Evolutionary conservation across 2,797 vertebrate genomes (phyloP).

Genomic region (Myotis pilosus): DNA sequence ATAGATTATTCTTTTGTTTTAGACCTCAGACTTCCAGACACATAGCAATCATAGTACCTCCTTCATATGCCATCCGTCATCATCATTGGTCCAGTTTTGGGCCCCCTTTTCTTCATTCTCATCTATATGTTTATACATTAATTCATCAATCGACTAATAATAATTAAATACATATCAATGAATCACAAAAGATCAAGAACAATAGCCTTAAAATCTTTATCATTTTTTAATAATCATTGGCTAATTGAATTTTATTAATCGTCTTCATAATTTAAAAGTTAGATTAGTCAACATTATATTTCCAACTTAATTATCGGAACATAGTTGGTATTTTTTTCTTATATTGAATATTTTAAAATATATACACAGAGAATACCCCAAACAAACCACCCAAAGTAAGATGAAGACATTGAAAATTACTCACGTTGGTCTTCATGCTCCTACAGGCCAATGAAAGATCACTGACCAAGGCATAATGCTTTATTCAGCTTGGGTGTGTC

Average conservation of each 20-base stretch:
- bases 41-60: not conserved
- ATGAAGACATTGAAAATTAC: not conserved
- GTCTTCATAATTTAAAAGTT: not conserved
- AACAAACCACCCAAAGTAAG: not conserved
- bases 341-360: not conserved
- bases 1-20: fast-evolving
- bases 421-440: not conserved
- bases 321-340: not conserved
- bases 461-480: fast-evolving
- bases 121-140: not conserved
- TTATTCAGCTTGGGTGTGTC: fast-evolving
- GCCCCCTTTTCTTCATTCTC: not conserved
- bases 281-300: not conserved
- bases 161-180: not conserved
- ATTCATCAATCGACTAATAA: not conserved
- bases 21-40: not conserved
- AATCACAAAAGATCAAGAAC: not conserved
- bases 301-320: not conserved
- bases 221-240: not conserved
- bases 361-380: not conserved
- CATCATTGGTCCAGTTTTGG: not conserved
- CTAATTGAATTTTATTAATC: not conserved
- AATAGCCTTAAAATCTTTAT: not conserved
- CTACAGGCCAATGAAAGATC: not conserved
- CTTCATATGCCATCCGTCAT: not conserved